A percentile compares a stretch with the other conserved stretches of the same genome.
Conservation (phyloP, 2,797 vertebrate species). For the Phoeniculus purpureus region DNA sequence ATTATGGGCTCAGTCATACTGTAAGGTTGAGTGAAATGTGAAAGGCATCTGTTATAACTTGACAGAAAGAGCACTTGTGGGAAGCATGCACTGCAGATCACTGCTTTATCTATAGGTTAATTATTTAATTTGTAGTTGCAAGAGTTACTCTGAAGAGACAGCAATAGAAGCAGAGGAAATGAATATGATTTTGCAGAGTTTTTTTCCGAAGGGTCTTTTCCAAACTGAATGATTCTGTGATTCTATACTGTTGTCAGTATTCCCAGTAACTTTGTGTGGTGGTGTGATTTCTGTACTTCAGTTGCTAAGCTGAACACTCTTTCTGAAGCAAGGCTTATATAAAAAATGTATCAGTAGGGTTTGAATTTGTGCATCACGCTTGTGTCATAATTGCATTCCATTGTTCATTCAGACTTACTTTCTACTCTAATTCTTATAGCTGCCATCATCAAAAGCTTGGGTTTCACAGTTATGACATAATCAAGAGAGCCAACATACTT, state of each 20-base stretch:
- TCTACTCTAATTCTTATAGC: background rate
- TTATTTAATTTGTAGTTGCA: background rate
- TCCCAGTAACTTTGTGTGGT: background rate
- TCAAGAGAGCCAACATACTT: background rate
- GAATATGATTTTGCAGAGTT: background rate
- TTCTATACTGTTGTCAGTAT: background rate
- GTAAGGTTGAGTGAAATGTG: constrained; percentile 26
- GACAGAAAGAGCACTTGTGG: constrained; percentile 36
- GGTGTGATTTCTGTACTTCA: background rate
- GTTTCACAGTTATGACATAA: constrained; percentile 7
- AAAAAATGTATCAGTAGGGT: background rate
- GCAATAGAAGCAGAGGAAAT: background rate
- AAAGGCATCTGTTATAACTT: constrained; percentile 45
- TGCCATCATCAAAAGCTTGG: background rate
- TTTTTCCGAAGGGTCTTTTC: background rate
- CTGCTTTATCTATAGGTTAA: background rate
- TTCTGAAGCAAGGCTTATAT: background rate
- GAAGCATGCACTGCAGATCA: background rate
- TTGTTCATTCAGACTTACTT: constrained; percentile 19
- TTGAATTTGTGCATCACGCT: background rate
- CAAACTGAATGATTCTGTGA: no score
- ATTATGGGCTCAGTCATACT: constrained; percentile 36
- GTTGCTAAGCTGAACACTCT: background rate
- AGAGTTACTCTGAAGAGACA: background rate
- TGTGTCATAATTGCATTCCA: constrained; percentile 12